These are phyloP conservation scores for Calosoma granatense DNA, from an alignment of 1,140 invertebrate species.

Conservation along the genomic window DNA sequence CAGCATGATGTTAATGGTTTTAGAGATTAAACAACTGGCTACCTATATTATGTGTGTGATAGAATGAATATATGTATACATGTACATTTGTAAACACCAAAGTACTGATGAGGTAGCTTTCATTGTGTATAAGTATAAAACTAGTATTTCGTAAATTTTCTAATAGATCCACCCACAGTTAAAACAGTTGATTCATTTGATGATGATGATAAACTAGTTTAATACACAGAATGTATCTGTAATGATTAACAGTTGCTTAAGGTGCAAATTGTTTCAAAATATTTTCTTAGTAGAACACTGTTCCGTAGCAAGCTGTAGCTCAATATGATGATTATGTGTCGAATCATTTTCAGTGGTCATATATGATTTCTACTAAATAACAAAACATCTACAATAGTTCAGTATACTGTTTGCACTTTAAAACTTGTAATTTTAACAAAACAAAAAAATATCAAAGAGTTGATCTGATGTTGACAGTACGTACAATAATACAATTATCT, in stretches of 20 bases:
- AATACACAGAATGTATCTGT: neutral
- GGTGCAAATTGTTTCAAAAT: neutral
- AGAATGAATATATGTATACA: too few relatives aligned
- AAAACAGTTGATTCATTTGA: too few relatives aligned
- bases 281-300: neutral
- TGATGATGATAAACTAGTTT: neutral
- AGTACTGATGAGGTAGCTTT: neutral
- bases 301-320: neutral
- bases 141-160: slow-evolving; percentile 1
- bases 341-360: too few relatives aligned
- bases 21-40: too few relatives aligned
- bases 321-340: too few relatives aligned
- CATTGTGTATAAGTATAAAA: neutral
- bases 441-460: neutral
- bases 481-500: neutral
- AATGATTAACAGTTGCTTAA: neutral
- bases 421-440: neutral
- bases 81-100: neutral
- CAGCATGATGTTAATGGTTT: too few relatives aligned
- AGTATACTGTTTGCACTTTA: too few relatives aligned
- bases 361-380: too few relatives aligned
- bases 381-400: too few relatives aligned
- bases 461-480: neutral
- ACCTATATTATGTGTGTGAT: too few relatives aligned
- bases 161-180: neutral